Base-by-base conservation (phyloP, 2,113 vertebrate genomes). In the Microcebus lehilahytsara region DNA sequence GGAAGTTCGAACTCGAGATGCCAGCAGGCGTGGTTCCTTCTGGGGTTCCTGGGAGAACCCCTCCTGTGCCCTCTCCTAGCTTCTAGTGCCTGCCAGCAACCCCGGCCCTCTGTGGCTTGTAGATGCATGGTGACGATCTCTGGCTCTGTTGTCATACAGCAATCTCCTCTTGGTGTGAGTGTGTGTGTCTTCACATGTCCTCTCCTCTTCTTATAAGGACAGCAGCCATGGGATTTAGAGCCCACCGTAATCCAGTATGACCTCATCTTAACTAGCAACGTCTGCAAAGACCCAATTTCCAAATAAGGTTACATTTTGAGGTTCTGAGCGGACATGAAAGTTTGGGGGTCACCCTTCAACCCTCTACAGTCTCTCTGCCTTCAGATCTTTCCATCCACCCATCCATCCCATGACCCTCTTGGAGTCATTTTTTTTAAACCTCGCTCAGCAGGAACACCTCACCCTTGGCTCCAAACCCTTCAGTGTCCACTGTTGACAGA, bases 1-100 rank as follows among this genome's bases (percentile, higher is more conserved):
- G 20, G 60, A 86, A 88, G 72, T 89, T 74, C 32, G 88, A 85
- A 96, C 81, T 58, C 72, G 16, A 49, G 58, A 58, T 34, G 49
- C 67, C 30, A 2, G 32, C 5, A 5, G 53, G 12, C 78, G 9
- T 0, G 5, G 37, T 0, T 17, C 72, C 27, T 58, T 37, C 40
- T 6, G 16, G 7, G 23, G 60, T 42, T 46, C 42, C 5, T 60
- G 34, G 56, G 62, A 69, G 71, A 37, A 22, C 16, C 37, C 0
- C 1, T 13, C 5, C 1, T 6, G 0, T 2, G 16, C 3, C 16
- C 37, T 42, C 62, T 89, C 17, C 75, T 25, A 0, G 25, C 2
- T 51, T 78, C 19, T 4, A 11, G 42, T 22, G 27, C 30, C 5
- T 7, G 40, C 62, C 0, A 0, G 56, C 14, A 30, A 13, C 6